Evolutionary conservation across 2,888 invertebrate species (phyloP).

Genomic region (Caenorhabditis sinica): DNA sequence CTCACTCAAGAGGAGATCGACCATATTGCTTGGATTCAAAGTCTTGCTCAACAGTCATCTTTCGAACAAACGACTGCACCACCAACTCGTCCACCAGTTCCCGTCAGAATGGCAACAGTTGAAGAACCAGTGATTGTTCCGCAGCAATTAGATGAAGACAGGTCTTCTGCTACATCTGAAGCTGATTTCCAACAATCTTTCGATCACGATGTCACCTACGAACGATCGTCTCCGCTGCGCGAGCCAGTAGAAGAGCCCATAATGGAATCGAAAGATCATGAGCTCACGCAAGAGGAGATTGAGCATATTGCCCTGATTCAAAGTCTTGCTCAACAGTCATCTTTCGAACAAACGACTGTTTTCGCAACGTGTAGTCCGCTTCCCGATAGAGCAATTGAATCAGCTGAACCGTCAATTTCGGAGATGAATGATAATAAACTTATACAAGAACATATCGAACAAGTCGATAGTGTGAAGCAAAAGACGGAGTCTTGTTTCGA

Average conservation of each 20-base stretch:
- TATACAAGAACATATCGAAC: no score
- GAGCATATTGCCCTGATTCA: slow-evolving; percentile 68
- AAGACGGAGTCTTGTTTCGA: no score
- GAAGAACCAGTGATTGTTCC: slow-evolving; percentile 19
- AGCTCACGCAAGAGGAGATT: slow-evolving; percentile 51
- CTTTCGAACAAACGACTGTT: slow-evolving; percentile 57
- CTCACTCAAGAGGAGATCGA: slow-evolving; percentile 58
- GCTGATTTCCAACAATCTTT: slow-evolving; percentile 55
- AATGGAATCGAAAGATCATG: slow-evolving; percentile 11
- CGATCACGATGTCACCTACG: slow-evolving; percentile 31
- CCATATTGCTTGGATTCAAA: slow-evolving; percentile 65
- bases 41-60: slow-evolving; percentile 67
- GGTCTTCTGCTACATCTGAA: slow-evolving; percentile 62
- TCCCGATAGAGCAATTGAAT: background rate
- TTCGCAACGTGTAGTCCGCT: slow-evolving; percentile 1
- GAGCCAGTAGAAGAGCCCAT: slow-evolving; percentile 22
- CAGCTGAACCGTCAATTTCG: background rate
- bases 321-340: slow-evolving; percentile 64
- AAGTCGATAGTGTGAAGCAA: no score
- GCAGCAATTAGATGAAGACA: slow-evolving; percentile 29
- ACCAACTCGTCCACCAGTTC: slow-evolving; percentile 42
- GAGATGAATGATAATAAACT: no score
- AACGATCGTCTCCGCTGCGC: slow-evolving; percentile 9
- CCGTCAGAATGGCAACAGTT: slow-evolving; percentile 21
- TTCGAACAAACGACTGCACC: slow-evolving; percentile 49